These are phyloP conservation scores for Gryon sp. DNA, from an alignment of 1,140 invertebrate genomes.

Conservation along the genomic window DNA sequence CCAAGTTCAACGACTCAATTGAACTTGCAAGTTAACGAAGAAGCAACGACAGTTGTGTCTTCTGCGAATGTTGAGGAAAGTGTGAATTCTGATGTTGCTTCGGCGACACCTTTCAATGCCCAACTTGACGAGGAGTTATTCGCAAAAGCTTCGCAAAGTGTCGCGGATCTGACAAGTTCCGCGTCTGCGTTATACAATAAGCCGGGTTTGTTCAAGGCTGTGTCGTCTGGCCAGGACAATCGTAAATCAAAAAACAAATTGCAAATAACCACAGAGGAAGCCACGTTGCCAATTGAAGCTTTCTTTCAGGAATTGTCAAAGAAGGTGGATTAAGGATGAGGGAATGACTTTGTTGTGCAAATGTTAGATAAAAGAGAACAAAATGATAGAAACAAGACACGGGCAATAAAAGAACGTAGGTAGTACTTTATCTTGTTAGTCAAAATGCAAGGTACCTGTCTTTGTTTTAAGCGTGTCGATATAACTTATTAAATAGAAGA, in stretches of 20 bases:
- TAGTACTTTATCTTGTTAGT: constrained; percentile 43
- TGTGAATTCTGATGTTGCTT: constrained; percentile 21
- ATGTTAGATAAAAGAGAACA: too few relatives aligned
- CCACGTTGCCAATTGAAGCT: constrained; percentile 80
- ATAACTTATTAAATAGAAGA: constrained; percentile 39
- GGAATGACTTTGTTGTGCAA: constrained; percentile 3
- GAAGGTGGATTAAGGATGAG: constrained; percentile 60
- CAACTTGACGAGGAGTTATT: constrained; percentile 73
- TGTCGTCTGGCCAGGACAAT: constrained; percentile 70
- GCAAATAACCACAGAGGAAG: constrained; percentile 78
- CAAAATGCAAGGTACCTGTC: constrained; percentile 38
- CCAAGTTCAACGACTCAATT: constrained; percentile 15
- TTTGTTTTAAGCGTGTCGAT: constrained; percentile 25
- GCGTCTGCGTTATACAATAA: constrained; percentile 78
- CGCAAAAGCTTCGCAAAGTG: constrained; percentile 76
- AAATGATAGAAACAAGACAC: constrained; percentile 45
- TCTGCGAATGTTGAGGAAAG: constrained; percentile 32
- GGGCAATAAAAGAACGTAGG: constrained; percentile 44
- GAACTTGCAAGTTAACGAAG: constrained; percentile 50
- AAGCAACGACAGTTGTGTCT: constrained; percentile 31
- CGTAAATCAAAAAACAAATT: constrained; percentile 70
- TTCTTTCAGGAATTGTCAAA: constrained; percentile 78
- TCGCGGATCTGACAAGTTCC: constrained; percentile 80
- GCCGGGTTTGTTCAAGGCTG: constrained; percentile 77
- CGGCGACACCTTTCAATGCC: constrained; percentile 50